Conservation (phyloP, 2,888 invertebrate species). For the Eumerus sabulonum region DNA sequence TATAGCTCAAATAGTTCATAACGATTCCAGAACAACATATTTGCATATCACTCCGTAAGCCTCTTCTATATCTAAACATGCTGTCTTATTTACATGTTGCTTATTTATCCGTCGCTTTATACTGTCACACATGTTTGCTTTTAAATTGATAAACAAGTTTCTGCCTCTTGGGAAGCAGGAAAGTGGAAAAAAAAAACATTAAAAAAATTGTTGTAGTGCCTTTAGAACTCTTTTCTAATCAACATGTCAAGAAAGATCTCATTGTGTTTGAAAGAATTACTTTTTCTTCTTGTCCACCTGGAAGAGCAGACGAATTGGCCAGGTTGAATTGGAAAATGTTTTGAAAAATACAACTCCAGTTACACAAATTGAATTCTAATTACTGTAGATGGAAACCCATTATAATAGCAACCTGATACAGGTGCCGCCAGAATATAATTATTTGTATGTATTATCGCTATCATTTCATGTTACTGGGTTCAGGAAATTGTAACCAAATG, state of each 20-base stretch:
- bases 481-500: too few species aligned
- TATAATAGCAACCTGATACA: too few species aligned
- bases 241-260: neutral
- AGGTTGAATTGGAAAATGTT: too few species aligned
- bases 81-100: slow-evolving; percentile 46
- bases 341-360: too few species aligned
- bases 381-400: too few species aligned
- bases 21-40: slow-evolving; percentile 1
- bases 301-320: too few species aligned
- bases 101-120: slow-evolving; percentile 47
- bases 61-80: slow-evolving; percentile 11
- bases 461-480: too few species aligned
- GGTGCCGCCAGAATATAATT: too few species aligned
- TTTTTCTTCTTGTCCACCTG: too few species aligned
- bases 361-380: too few species aligned
- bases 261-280: too few species aligned
- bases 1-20: neutral
- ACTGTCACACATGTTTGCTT: slow-evolving; percentile 47
- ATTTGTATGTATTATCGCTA: too few species aligned
- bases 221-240: neutral
- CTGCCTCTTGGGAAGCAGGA: slow-evolving; percentile 17
- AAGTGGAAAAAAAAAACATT: slow-evolving; percentile 1
- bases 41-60: slow-evolving; percentile 7
- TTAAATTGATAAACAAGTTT: slow-evolving; percentile 56
- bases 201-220: neutral